phyloP scores from a whole-genome alignment of 1,140 invertebrate genomes.

The Trichoplusia ni region DNA sequence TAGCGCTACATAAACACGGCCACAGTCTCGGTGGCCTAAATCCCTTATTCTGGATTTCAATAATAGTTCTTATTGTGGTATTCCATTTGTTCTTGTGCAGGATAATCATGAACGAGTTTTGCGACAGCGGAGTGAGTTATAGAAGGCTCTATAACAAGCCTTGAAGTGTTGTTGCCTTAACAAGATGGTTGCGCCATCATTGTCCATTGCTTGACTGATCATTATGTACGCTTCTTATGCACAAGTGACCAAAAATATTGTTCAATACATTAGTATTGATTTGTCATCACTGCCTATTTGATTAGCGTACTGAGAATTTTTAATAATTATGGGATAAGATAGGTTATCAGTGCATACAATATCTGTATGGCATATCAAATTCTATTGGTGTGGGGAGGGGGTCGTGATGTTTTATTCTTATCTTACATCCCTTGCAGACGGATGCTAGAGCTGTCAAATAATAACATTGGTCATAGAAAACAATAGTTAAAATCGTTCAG shows the following conservation, averaged over 20 bases:
- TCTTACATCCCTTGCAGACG: background rate
- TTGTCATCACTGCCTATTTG: slow-evolving; percentile 9
- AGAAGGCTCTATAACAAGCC: slow-evolving; percentile 85
- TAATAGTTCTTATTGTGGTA: slow-evolving; percentile 93
- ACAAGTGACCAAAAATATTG: slow-evolving; percentile 20
- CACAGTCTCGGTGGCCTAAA: slow-evolving; percentile 94
- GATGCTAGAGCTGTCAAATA: slow-evolving; percentile 10
- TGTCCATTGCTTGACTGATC: slow-evolving; percentile 30
- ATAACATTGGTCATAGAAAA: background rate
- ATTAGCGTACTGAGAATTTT: slow-evolving; percentile 2
- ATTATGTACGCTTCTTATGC: slow-evolving; percentile 23
- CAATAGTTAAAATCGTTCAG: background rate
- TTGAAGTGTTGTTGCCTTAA: slow-evolving; percentile 60
- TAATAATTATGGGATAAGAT: background rate
- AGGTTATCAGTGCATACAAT: background rate
- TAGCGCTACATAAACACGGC: slow-evolving; percentile 95
- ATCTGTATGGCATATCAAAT: background rate
- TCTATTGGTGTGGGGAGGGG: background rate
- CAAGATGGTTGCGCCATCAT: slow-evolving; percentile 28
- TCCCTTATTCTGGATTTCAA: slow-evolving; percentile 95
- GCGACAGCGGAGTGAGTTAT: slow-evolving; percentile 86
- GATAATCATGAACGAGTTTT: slow-evolving; percentile 96
- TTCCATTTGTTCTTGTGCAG: slow-evolving; percentile 98
- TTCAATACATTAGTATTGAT: slow-evolving; percentile 17
- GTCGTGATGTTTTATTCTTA: background rate